Conservation (phyloP, 2,113 vertebrate species). For the Sinocyclocheilus maitianheensis region DNA sequence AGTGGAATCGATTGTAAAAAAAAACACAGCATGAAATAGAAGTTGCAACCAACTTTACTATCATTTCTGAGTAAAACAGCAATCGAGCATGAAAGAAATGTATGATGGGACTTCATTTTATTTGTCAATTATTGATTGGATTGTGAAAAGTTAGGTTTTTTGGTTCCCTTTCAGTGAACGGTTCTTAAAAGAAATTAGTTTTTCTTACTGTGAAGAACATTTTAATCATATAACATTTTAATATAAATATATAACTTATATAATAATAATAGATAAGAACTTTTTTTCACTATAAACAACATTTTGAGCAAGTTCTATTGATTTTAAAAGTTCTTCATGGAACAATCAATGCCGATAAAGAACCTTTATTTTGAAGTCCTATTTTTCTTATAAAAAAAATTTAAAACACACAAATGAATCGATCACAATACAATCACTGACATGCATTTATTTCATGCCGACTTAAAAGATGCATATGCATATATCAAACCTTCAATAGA, state of each 20-base stretch:
- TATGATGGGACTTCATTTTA: not conserved
- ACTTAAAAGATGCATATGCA: not conserved
- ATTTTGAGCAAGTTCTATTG: too few species aligned
- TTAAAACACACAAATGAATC: not conserved
- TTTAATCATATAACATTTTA: too few species aligned
- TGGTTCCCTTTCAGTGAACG: too few species aligned
- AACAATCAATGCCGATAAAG: too few species aligned
- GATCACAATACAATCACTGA: not conserved
- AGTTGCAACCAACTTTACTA: not conserved
- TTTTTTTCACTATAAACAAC: too few species aligned
- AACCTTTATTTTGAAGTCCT: too few species aligned
- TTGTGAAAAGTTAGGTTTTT: not conserved
- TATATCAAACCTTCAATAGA: conserved; percentile 79
- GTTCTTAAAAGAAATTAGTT: too few species aligned
- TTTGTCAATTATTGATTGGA: not conserved
- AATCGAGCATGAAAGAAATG: not conserved
- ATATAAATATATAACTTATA: too few species aligned
- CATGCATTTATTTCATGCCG: not conserved
- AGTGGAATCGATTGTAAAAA: not conserved
- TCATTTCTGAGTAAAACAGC: not conserved
- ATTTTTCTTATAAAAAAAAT: not conserved
- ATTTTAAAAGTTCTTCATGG: too few species aligned
- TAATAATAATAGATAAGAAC: too few species aligned
- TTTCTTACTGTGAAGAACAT: too few species aligned
- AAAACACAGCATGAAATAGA: not conserved